phyloP scores from a whole-genome alignment of 2,113 vertebrate species.

The Leiothrix lutea region DNA sequence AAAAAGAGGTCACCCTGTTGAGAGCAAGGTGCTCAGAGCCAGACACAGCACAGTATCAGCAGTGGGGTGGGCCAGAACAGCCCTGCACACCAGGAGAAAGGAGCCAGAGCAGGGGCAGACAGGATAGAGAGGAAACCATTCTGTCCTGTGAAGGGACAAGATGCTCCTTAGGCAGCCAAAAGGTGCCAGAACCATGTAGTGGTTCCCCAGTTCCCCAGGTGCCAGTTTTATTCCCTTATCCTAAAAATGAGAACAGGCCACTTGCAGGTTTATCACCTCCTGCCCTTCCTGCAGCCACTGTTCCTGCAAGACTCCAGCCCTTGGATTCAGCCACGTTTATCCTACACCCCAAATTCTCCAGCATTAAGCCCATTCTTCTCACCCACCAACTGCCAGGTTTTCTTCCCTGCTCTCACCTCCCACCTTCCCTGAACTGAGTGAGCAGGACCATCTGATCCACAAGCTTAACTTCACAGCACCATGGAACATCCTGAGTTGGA shows the following conservation, averaged over 20 bases:
- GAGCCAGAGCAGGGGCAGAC: neutral
- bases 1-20: neutral
- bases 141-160: neutral
- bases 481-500: neutral
- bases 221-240: neutral
- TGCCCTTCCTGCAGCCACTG: neutral
- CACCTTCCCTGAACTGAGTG: neutral
- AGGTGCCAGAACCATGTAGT: neutral
- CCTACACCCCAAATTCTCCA: fast-evolving
- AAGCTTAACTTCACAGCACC: neutral
- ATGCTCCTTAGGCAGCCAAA: neutral
- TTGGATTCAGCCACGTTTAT: neutral
- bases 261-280: neutral
- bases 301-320: neutral
- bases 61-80: neutral
- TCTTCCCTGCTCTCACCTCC: neutral
- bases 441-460: neutral
- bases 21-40: neutral
- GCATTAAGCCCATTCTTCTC: neutral
- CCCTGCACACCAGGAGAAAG: neutral
- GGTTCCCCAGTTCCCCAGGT: neutral
- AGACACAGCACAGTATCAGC: neutral
- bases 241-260: neutral
- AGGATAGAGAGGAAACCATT: neutral
- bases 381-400: neutral